Percentiles rank a stretch among this genome's conserved stretches.
Evolutionary conservation across 2,797 vertebrate species (phyloP).

Genomic region (Carapus acus): DNA sequence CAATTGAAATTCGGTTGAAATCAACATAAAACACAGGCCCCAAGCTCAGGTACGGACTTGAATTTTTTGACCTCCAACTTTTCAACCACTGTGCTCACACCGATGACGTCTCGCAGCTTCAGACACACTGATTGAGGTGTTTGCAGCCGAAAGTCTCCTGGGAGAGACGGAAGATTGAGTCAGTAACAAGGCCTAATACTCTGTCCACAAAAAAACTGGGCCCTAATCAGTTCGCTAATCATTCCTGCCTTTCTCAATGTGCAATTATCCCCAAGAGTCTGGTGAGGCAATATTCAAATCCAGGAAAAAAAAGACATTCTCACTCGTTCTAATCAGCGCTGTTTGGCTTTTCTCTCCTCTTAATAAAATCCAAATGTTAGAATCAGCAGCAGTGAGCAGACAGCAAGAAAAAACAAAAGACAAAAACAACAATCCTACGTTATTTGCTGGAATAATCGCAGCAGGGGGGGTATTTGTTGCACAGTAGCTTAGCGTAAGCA

Average conservation of each 20-base stretch:
- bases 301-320: constrained; percentile 25
- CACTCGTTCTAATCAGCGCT: constrained; percentile 17
- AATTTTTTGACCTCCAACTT: no score
- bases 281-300: constrained; percentile 38
- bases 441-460: no score
- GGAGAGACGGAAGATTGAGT: constrained; percentile 23
- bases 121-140: no score
- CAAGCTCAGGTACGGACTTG: no score
- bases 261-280: constrained; percentile 47
- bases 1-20: no score
- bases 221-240: constrained; percentile 43
- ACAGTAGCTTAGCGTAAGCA: constrained; percentile 4
- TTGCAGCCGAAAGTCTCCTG: background rate
- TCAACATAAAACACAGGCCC: no score
- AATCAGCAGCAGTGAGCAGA: constrained; percentile 28
- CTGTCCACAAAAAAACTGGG: constrained; percentile 23
- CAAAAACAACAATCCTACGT: no score
- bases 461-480: background rate
- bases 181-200: constrained; percentile 33
- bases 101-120: no score
- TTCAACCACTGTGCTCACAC: no score
- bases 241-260: constrained; percentile 32
- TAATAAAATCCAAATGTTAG: constrained; percentile 46
- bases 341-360: constrained; percentile 24
- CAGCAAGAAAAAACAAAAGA: constrained; percentile 1